Evolutionary conservation across 1,140 invertebrate genomes (phyloP), one percentile per base, ranked within the genome.

Genomic region (Tetramorium simillimum): DNA sequence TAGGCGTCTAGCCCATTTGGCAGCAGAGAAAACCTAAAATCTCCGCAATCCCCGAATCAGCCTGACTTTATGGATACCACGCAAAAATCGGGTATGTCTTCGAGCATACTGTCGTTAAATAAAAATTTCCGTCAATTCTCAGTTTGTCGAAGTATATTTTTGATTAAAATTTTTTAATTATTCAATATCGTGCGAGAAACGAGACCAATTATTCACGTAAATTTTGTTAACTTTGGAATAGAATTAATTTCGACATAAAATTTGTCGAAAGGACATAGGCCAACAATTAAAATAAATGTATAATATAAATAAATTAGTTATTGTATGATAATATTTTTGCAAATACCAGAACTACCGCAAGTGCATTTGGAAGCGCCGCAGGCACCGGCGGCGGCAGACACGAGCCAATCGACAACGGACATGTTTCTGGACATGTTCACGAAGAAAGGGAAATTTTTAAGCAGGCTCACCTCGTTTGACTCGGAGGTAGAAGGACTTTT

Each of bases 391-490:
- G 63, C 91, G 82, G 92, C 62, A 75, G 96, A 95, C 33, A 96
- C 97, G 65, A 96, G 96, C n/a, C 97, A 97, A 91, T 97, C 97
- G 9, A 97, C 97, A 0, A 96, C 97, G 2, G 98, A 98, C 89
- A 98, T 98, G 96, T 98, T 99, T 92, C 96, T 98, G 90, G 98
- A 98, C 91, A 97, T 99, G 96, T 96, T 99, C 89, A 98, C 98
- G 88, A 98, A 98, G 93, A 96, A 98, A 89, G 98, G 98, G 92
- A 97, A 98, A 89, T 96, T 99, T 72, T 96, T 99, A 86, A 98
- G 97, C 92, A 98, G 98, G 95, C 95, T 99, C 60, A 98, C 98
- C 9, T 98, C 98, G 0, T 97, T 98, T 87, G 98, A 99, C 92
- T 98, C 98, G 0, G 98, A 99, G 95, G 98, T 98, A 95, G 97